These are phyloP conservation scores for Trigoniulus corallinus DNA, from an alignment of 1,140 invertebrate species.

Conservation along the genomic window DNA sequence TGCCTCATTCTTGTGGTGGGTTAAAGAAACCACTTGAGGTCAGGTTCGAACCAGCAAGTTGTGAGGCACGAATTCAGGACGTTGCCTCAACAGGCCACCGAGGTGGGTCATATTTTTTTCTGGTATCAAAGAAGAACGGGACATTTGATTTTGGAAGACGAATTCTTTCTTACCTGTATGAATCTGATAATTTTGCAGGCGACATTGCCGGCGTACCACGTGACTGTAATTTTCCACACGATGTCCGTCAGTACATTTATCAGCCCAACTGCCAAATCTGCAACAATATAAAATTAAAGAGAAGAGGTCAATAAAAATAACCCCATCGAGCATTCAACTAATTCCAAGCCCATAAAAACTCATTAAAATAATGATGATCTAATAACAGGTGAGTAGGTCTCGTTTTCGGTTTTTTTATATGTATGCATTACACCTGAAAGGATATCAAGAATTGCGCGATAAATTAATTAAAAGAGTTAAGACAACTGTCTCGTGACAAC, in stretches of 20 bases:
- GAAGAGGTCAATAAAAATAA: slow-evolving; percentile 1
- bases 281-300: slow-evolving; percentile 18
- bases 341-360: slow-evolving; percentile 1
- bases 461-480: too few species aligned
- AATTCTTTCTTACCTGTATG: slow-evolving; percentile 39
- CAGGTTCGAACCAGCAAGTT: too few species aligned
- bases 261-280: slow-evolving; percentile 72
- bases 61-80: too few species aligned
- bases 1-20: too few species aligned
- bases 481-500: too few species aligned
- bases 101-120: too few species aligned
- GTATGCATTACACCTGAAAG: too few species aligned
- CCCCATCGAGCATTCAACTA: background rate
- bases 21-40: too few species aligned
- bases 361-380: background rate
- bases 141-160: too few species aligned
- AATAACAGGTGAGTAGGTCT: background rate
- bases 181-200: slow-evolving; percentile 74
- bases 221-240: slow-evolving; percentile 65
- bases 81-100: too few species aligned
- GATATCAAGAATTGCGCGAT: too few species aligned
- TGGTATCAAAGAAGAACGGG: too few species aligned
- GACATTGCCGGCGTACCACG: slow-evolving; percentile 71
- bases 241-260: slow-evolving; percentile 76
- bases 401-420: background rate